Percentiles rank a stretch among this genome's conserved stretches.
Evolutionary conservation across 2,113 vertebrate genomes (phyloP).

Genomic region (Bufo bufo): DNA sequence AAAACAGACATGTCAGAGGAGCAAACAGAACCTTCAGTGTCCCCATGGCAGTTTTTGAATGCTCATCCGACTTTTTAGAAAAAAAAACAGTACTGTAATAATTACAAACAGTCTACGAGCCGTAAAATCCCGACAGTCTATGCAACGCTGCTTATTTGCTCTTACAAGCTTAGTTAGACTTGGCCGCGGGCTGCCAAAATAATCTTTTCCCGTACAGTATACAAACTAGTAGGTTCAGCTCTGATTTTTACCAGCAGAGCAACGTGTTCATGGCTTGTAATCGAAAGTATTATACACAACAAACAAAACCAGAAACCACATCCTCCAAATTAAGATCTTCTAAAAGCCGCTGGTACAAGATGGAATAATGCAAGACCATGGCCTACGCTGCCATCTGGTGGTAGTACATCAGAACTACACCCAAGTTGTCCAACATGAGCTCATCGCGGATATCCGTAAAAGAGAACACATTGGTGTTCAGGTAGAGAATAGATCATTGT

Average conservation of each 20-base stretch:
- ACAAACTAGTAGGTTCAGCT: background rate
- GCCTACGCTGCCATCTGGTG: background rate
- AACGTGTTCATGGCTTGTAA: conserved; percentile 29
- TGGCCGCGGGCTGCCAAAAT: background rate
- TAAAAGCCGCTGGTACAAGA: conserved; percentile 5
- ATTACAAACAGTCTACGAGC: background rate
- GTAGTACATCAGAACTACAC: background rate
- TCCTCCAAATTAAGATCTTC: background rate
- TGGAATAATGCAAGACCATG: too few relatives aligned
- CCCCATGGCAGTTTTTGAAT: too few relatives aligned
- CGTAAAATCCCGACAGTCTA: background rate
- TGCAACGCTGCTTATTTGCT: background rate
- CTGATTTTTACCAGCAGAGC: conserved; percentile 26
- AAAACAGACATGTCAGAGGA: too few relatives aligned
- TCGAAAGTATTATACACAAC: conserved; percentile 28
- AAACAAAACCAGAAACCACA: conserved; percentile 43
- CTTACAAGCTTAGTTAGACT: background rate
- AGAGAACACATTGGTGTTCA: background rate
- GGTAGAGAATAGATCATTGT: too few relatives aligned
- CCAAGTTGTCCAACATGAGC: background rate
- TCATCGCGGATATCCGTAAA: background rate
- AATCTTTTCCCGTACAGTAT: background rate
- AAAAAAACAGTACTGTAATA: too few relatives aligned
- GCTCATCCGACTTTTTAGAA: too few relatives aligned
- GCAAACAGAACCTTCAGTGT: too few relatives aligned